A percentile compares a stretch with the other conserved stretches of the same genome.
phyloP scores from a whole-genome alignment of 1,140 invertebrate genomes.

The Orius insidiosus region DNA sequence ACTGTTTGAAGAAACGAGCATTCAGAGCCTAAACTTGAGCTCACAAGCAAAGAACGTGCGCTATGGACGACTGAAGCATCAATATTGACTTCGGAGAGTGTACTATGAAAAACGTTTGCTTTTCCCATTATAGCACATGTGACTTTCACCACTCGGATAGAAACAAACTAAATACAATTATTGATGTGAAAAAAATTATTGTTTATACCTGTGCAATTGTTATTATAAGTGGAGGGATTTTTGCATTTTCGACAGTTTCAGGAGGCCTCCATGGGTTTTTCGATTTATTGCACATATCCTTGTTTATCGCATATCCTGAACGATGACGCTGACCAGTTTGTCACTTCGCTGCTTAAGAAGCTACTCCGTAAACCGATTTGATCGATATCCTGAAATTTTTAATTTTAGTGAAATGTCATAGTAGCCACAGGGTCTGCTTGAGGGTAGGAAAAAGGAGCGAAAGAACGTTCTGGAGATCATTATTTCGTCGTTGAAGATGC shows the following conservation, averaged over 20 bases:
- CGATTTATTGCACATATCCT: constrained; percentile 36
- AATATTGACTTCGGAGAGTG: constrained; percentile 53
- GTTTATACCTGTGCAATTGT: constrained; percentile 56
- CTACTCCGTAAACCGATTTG: constrained; percentile 73
- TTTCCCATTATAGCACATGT: constrained; percentile 9
- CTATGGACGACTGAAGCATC: constrained; percentile 57
- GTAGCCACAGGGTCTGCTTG: neutral
- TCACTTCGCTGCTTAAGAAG: constrained; percentile 75
- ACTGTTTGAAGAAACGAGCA: constrained; percentile 29
- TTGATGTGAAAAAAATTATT: neutral
- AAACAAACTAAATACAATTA: constrained; percentile 14
- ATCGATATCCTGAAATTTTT: constrained; percentile 56
- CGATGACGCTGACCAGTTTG: constrained; percentile 67
- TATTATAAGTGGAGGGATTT: constrained; percentile 57
- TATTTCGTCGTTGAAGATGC: no score
- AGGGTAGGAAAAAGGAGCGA: no score
- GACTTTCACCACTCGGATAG: constrained; percentile 10
- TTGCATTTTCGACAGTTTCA: constrained; percentile 26
- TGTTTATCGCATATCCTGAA: constrained; percentile 67
- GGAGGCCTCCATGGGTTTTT: constrained; percentile 17
- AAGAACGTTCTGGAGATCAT: no score
- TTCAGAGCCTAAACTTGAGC: constrained; percentile 21
- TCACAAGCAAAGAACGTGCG: constrained; percentile 51
- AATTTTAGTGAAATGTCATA: neutral
- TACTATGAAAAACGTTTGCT: constrained; percentile 37